Base-by-base conservation (phyloP, 2,888 invertebrate genomes). In the Cordilura impudica region DNA sequence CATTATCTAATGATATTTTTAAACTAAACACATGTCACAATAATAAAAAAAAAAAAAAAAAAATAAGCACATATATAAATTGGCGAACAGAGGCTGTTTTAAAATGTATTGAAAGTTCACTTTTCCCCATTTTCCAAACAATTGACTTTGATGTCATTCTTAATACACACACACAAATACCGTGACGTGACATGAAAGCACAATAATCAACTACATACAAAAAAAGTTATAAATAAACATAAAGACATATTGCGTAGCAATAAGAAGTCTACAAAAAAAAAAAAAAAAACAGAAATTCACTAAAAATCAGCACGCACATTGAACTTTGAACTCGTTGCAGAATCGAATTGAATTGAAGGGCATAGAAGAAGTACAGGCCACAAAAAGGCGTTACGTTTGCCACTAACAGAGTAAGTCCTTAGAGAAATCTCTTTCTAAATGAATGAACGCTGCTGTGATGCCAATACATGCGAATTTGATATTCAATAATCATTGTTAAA, bases 121-220 rank as follows among this genome's bases (percentile, higher is more conserved):
- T 54, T 76, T 84, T 82, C 82, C 83, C 84, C 84, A 85, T 87
- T 87, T 88, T 87, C 87, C 87, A 84, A 85, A 85, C 87, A 88
- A 88, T 88, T 87, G 86, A 87, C 84, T 87, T 87, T 87, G 86
- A 87, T 85, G 86, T 85, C 83, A 85, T 73, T 71, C 54, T 45
- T 7, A n/a, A 47, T 56, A 49, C 2, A 47, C 45, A 23, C n/a
- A 54, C 47, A 54, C 54, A 60, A 73, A 67, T 69, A 74, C 35
- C 60, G 31, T 74, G 66, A 79, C 77, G 76, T 77, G 79, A 75
- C 79, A 77, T 74, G 79, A 73, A 81, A 77, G 67, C 35, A 21
- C 21, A 72, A 76, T 70, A 10, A n/a, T 16, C 43, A 47, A 19
- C 12, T n/a, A 51, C 7, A 54, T 19, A 45, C 14, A 10, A 61